Base-by-base conservation (phyloP, 2,797 vertebrate genomes). In the Limosa lapponica region DNA sequence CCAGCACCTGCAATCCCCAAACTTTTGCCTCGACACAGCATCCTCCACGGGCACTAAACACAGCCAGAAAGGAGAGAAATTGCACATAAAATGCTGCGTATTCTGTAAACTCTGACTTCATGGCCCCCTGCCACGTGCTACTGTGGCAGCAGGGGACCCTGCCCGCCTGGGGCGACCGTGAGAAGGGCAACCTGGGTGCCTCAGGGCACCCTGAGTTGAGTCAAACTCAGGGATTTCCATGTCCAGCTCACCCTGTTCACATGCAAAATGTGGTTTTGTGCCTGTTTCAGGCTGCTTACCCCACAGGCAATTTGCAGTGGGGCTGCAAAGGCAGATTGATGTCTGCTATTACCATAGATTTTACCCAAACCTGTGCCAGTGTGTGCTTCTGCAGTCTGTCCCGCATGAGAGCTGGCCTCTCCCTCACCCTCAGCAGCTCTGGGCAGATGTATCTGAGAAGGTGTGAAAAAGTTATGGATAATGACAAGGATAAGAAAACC, bases 101-200 rank as follows among this genome's bases (percentile, higher is more conserved):
- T 70, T 87, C 41, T 59, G 32, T 36, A 64, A 22, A n/a, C 2
- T 24, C 32, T 44, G 37, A 20, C 20, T 80, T 59, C 37, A 37
- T 0, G 0, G 22, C 4, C 25, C 17, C 8, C 1, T 44, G 28
- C 12, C 27, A 4, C 25, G 28, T 20, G 32, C 34, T 36, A 4
- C 46, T n/a, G 37, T 1, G 4, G 48, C 34, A 14, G 23, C 23
- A 11, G 15, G 6, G 36, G 23, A 43, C 37, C 10, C 22, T 70
- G 44, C 44, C 15, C 0, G 0, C 37, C 11, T 0, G 0, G 24
- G 9, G 12, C 8, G 6, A 24, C 4, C 0, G 0, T 44, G 28
- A 34, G 54, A 70, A 80, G 27, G 66, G 6, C 10, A 79, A 13
- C 6, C 10, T 27, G 6, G 12, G 10, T 57, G 16, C 49, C 67